Evolutionary conservation across 2,113 vertebrate species (phyloP), one percentile per base, ranked within the genome.

Genomic region (Syngnathus floridae): DNA sequence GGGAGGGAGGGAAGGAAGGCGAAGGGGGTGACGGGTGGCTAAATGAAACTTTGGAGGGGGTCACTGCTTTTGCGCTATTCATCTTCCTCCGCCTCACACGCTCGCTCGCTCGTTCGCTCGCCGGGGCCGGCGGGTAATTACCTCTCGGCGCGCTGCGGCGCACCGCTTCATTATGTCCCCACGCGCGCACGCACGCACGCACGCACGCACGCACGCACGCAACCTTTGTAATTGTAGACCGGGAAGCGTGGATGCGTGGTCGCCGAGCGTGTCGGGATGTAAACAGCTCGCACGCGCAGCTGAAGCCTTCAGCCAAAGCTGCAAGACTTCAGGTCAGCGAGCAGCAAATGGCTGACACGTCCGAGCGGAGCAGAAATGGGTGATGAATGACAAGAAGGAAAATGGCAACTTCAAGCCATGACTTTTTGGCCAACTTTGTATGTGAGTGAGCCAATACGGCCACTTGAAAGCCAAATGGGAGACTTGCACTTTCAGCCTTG

Each of bases 31-130:
- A 31, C 22, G 22, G 21, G 21, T 26, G 52, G 52, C 90, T 95
- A 95, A 96, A 97, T 96, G 94, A 95, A 97, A 96, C 93, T 94
- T 88, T 95, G 94, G 93, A 95, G 93, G 94, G 94, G 94, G 22
- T 98, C 95, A 97, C 92, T 90, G 93, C 87, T 94, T 95, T 94
- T 94, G 84, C 94, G 92, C 93, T 92, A 94, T 96, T 95, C 93
- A 95, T 97, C 94, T 96, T 95, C 83, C 92, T 92, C 90, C 93
- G 94, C 93, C 93, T 93, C 93, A 6, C 11, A 12, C 14, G 4
- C 12, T 31, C 12, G 4, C 21, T 19, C 14, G 4, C 12, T 31
- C 12, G 4, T 7, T 22, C 21, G 51, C n/a, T 94, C 91, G 90
- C 92, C 89, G 91, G 92, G 93, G 92, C 93, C 92, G 91, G 93